Conservation (phyloP, 2,888 invertebrate species). For the Andrena hattorfiana region DNA sequence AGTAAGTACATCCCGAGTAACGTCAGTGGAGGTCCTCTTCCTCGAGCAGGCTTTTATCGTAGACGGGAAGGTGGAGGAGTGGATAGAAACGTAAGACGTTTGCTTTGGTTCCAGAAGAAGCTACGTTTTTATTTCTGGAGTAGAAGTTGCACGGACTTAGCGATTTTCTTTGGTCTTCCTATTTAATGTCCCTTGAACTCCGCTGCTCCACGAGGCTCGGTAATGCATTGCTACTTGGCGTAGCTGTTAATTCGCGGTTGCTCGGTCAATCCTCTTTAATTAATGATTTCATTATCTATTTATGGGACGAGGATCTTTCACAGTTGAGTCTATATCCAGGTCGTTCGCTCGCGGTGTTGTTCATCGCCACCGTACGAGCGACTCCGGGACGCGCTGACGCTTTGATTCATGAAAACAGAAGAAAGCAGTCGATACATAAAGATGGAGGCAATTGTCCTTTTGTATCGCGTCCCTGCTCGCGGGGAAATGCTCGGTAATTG, state of each 20-base stretch:
- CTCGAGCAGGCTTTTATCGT: too few relatives aligned
- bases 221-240: neutral
- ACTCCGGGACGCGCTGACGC: neutral
- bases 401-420: constrained; percentile 15
- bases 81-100: too few relatives aligned
- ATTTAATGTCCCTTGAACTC: neutral
- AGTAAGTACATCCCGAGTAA: too few relatives aligned
- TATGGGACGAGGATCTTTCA: constrained; percentile 57
- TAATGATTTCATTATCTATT: constrained; percentile 59
- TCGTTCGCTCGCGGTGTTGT: constrained; percentile 60
- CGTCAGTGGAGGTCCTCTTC: too few relatives aligned
- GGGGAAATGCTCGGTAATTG: constrained; percentile 7
- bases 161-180: neutral
- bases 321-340: constrained; percentile 64
- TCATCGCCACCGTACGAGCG: constrained; percentile 28
- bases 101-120: too few relatives aligned
- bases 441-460: neutral
- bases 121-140: too few relatives aligned
- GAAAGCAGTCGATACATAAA: constrained; percentile 1
- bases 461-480: neutral
- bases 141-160: too few relatives aligned
- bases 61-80: too few relatives aligned
- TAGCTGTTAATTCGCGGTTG: neutral
- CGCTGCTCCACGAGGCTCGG: neutral
- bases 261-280: constrained; percentile 52